Evolutionary conservation across 2,113 vertebrate genomes (phyloP).

Genomic region (Chiloscyllium plagiosum): DNA sequence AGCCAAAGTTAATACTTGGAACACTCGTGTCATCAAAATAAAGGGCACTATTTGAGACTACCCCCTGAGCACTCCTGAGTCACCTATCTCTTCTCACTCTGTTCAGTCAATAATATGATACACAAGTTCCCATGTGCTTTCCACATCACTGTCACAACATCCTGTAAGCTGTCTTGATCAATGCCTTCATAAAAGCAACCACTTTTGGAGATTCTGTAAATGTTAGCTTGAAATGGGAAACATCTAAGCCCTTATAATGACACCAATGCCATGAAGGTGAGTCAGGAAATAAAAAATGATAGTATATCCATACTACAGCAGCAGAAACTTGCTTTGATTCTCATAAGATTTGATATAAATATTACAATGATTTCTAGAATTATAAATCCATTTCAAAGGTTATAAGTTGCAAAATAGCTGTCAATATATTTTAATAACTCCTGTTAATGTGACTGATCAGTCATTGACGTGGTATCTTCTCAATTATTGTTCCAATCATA

Average conservation of each 20-base stretch:
- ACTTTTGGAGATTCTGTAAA: neutral
- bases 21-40: neutral
- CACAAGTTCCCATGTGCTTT: neutral
- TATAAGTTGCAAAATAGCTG: neutral
- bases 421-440: neutral
- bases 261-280: neutral
- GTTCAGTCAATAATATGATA: neutral
- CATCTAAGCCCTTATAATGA: neutral
- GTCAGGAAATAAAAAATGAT: neutral
- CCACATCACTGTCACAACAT: conserved; percentile 14
- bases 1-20: neutral
- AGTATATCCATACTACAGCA: neutral
- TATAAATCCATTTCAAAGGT: neutral
- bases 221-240: neutral
- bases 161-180: neutral
- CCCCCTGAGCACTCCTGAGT: neutral
- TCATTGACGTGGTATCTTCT: neutral
- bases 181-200: neutral
- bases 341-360: neutral
- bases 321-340: neutral
- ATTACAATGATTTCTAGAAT: neutral
- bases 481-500: neutral
- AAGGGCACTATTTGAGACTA: neutral
- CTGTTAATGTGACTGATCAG: neutral
- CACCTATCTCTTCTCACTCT: neutral